These are phyloP conservation scores for Drosophila bocki DNA, from an alignment of 1,140 invertebrate genomes.

Conservation along the genomic window DNA sequence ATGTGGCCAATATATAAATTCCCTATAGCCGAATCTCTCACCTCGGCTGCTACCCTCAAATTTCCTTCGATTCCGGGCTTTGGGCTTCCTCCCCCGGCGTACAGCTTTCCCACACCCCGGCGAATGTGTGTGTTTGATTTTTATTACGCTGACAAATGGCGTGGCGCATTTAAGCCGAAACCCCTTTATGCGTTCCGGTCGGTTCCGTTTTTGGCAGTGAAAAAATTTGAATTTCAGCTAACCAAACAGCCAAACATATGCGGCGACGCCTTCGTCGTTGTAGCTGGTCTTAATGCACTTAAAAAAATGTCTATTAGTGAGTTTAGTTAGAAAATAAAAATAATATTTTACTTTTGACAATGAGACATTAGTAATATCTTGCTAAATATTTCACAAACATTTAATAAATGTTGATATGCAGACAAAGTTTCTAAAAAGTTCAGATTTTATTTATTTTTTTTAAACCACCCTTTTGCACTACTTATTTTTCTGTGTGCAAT, in stretches of 20 bases:
- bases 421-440: background rate
- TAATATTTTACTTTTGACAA: background rate
- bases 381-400: background rate
- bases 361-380: background rate
- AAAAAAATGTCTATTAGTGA: conserved; percentile 1
- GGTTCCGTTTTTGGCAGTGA: conserved; percentile 47
- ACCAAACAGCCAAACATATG: conserved; percentile 69
- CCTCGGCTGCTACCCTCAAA: conserved; percentile 2
- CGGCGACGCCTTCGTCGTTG: conserved; percentile 38
- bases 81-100: conserved; percentile 12
- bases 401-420: background rate
- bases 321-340: background rate
- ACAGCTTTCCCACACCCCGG: background rate
- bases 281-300: conserved; percentile 14
- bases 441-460: background rate
- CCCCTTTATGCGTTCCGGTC: conserved; percentile 61
- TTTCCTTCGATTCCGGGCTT: conserved; percentile 17
- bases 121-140: conserved; percentile 78
- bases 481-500: conserved; percentile 16
- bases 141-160: conserved; percentile 84
- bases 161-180: conserved; percentile 77
- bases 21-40: conserved; percentile 60
- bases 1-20: conserved; percentile 83
- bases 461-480: background rate
- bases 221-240: conserved; percentile 83